phyloP scores from a whole-genome alignment of 53 echinoderm and acorn worm species.

The Patiria pectinifera region DNA sequence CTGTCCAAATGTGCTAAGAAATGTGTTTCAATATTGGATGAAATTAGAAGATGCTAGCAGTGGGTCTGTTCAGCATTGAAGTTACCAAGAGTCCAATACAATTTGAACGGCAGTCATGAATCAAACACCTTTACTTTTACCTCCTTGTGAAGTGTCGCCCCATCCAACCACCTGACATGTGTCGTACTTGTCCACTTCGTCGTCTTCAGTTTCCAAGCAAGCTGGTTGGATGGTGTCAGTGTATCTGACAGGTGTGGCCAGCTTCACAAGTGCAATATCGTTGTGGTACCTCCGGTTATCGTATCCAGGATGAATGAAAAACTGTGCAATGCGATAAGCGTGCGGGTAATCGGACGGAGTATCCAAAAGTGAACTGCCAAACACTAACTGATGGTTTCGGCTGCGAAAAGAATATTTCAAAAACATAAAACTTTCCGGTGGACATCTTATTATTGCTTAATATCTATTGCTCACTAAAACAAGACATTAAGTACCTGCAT shows the following conservation, averaged over 20 bases:
- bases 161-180: conserved; percentile 24
- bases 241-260: neutral
- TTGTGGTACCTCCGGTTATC: neutral
- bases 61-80: too few species aligned
- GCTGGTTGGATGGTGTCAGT: conserved; percentile 25
- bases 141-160: neutral
- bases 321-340: neutral
- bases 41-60: too few species aligned
- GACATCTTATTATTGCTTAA: too few species aligned
- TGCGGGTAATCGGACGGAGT: neutral
- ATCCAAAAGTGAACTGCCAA: conserved; percentile 22
- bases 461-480: too few species aligned
- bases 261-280: conserved; percentile 21
- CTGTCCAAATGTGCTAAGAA: too few species aligned
- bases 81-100: too few species aligned
- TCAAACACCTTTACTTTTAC: neutral
- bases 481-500: too few species aligned
- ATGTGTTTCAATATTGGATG: too few species aligned
- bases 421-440: too few species aligned
- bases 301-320: conserved; percentile 11
- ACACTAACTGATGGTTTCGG: neutral
- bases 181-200: conserved; percentile 16
- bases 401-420: neutral
- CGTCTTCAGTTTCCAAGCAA: conserved; percentile 18
- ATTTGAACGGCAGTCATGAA: too few species aligned